Base-by-base conservation (phyloP, 2,888 invertebrate species). In the Spialia ferax region DNA sequence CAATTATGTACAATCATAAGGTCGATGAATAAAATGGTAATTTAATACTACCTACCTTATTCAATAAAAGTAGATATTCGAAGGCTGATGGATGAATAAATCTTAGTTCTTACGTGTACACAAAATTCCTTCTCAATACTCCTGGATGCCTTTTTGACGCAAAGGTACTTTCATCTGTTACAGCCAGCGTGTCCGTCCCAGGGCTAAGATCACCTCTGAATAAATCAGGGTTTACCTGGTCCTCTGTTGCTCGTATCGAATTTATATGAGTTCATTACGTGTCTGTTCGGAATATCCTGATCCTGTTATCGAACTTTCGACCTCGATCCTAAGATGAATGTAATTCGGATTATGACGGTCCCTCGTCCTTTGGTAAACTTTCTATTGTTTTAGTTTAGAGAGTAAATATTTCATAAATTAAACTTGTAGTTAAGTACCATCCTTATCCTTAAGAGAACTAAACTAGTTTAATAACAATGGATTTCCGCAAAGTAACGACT, bases 241-340 rank as follows among this genome's bases (percentile, higher is more conserved):
- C 45, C 57, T 60, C 7, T 13, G 42, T 45, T 32, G 22, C 54
- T 29, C 54, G 42, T 60, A 20, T 60, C 60, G 26, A 60, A 60
- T 66, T 66, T 60, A 60, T 60, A 67, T 61, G 61, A 67, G 32
- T 60, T 66, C 29, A 60, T 66, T 60, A 67, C 42, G 32, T 67
- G 61, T 61, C 55, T 42, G 55, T 32, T 55, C 45, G 54, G 60
- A 61, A 61, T 55, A 67, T 48, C 66, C 60, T 60, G 66, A 66
- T 66, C 66, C 55, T 55, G 59, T 11, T 42, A 63, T 63, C 52
- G 54, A 63, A 63, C 35, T 56, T 42, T 61, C 45, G 66, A 61
- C 66, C 66, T 67, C 61, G 45, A 35, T 38, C 61, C 61, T 55
- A 67, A 67, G 61, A 67, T 67, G 66, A 50, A 67, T 67, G 55